These are phyloP conservation scores for Coenonympha glycerion DNA, from an alignment of 2,888 invertebrate species.

Conservation along the genomic window DNA sequence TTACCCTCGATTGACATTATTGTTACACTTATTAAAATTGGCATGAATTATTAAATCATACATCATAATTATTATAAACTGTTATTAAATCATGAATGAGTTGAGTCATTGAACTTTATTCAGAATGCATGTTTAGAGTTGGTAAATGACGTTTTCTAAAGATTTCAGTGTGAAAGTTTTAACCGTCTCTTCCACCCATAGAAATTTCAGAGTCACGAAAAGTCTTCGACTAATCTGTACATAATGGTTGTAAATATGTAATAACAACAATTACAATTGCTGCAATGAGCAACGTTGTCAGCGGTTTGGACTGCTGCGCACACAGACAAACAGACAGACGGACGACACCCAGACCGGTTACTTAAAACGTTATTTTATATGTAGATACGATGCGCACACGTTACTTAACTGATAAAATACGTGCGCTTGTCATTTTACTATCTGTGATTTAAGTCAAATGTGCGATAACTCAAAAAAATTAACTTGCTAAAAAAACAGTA, in stretches of 20 bases:
- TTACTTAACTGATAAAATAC: neutral
- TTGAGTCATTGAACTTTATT: no score
- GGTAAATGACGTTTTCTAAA: neutral
- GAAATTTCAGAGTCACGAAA: conserved; percentile 47
- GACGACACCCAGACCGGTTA: conserved; percentile 25
- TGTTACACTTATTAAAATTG: no score
- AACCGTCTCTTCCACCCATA: conserved; percentile 8
- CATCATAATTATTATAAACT: conserved; percentile 38
- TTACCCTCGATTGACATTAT: no score
- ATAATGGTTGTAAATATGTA: conserved; percentile 70
- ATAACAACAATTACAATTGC: conserved; percentile 63
- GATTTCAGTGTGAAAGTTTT: neutral
- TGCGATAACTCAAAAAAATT: no score
- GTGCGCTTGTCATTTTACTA: neutral
- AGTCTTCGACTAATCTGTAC: conserved; percentile 61
- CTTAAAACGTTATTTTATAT: conserved; percentile 20
- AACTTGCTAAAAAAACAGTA: no score
- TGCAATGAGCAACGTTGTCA: conserved; percentile 60
- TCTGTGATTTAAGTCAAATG: no score
- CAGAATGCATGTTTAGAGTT: no score
- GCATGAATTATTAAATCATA: conserved; percentile 51
- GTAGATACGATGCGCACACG: conserved; percentile 5
- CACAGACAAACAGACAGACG: conserved; percentile 37
- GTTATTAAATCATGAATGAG: no score
- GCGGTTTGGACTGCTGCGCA: conserved; percentile 71